These are phyloP conservation scores for Philaethria dido DNA, from an alignment of 2,888 invertebrate genomes.

Conservation along the genomic window DNA sequence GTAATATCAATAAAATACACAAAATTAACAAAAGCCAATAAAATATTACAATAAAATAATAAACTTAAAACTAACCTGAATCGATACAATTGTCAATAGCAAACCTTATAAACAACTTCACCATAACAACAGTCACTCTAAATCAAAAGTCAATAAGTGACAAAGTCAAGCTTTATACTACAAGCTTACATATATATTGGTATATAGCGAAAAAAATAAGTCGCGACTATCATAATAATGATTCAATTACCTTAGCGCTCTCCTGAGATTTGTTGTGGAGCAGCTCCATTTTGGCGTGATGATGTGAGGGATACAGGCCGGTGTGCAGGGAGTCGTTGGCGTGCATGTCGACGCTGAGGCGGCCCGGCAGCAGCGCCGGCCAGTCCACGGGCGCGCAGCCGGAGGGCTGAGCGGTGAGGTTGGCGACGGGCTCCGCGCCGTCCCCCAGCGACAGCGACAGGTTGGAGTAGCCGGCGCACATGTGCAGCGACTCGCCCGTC, in stretches of 20 bases:
- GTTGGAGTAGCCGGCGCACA: conserved; percentile 91
- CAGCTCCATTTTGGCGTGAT: conserved; percentile 92
- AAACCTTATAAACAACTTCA: too few species aligned
- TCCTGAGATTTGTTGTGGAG: conserved; percentile 89
- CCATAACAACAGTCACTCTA: too few species aligned
- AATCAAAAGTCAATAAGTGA: too few species aligned
- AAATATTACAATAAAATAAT: too few species aligned
- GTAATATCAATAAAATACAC: too few species aligned
- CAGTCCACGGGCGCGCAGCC: conserved; percentile 88
- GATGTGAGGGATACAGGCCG: conserved; percentile 85
- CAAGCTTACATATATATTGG: too few species aligned
- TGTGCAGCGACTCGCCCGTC: conserved; percentile 86
- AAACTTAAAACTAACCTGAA: too few species aligned
- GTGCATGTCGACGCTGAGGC: conserved; percentile 87
- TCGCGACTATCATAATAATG: too few species aligned
- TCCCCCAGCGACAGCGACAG: conserved; percentile 86
- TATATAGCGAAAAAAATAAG: too few species aligned
- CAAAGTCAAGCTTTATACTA: too few species aligned
- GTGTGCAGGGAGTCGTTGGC: conserved; percentile 85
- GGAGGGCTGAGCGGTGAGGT: conserved; percentile 87
- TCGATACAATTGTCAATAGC: too few species aligned
- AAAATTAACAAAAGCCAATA: too few species aligned
- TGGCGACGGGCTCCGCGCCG: conserved; percentile 80
- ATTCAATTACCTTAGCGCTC: conserved; percentile 87
- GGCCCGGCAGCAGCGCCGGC: conserved; percentile 86